Evolutionary conservation across 2,888 invertebrate genomes (phyloP), one percentile per base, ranked within the genome.

Genomic region (Myopa tessellatipennis): DNA sequence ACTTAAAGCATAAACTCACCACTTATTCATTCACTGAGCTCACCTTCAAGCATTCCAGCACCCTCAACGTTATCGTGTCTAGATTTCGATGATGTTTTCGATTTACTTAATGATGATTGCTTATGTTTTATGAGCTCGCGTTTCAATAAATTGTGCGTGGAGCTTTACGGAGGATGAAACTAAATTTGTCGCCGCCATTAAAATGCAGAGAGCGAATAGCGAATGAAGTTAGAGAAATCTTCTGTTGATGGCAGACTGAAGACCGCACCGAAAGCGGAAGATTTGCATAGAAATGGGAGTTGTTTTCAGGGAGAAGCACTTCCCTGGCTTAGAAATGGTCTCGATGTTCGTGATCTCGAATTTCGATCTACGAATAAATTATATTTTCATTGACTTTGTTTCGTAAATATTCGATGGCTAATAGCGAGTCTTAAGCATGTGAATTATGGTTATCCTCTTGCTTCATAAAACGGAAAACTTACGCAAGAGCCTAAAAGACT

Each of bases 91-190:
- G 45, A 45, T 45, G 45, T 45, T 63, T 70, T 79, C 61, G 68
- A 77, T 79, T 79, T 75, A 69, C 18, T 69, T 77, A 79, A 75
- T 77, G 79, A 75, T 75, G 74, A 75, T 77, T 79, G 75, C 60
- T 75, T 65, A 40, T 65, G 61, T 61, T 58, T 75, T 75, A 60
- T 65, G 69, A 69, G 36, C 16, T 68, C 58, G 16, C 58, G 4
- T 45, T 60, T 45, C 58, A 18, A 75, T 69, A 75, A 75, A 75
- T 75, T 69, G 69, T 60, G 60, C 60, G 69, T 69, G 40, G 38
- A 75, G 68, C 58, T 69, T 34, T 58, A 45, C 68, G 14, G 26
- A 7, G 60, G 67, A 26, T 77, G 60, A 77, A 77, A 70, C 72
- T 74, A 74, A 77, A 77, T 77, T 77, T 74, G 69, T 45, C 38